Conservation (phyloP, 1,140 invertebrate species). For the Neodiprion fabricii region DNA sequence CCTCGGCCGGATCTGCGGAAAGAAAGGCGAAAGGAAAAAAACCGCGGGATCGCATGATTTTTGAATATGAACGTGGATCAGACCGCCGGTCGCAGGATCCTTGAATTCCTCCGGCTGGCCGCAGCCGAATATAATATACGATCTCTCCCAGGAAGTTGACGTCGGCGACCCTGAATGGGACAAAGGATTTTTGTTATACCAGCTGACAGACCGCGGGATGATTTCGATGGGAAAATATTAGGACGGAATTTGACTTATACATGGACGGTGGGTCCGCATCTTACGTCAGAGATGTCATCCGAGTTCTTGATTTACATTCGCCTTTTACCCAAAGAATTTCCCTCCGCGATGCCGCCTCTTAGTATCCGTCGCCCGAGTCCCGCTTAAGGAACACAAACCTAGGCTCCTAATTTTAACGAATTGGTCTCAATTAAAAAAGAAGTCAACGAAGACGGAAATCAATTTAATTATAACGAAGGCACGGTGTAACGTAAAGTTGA, state of each 20-base stretch:
- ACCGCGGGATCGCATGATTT: too few relatives aligned
- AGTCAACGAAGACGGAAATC: too few relatives aligned
- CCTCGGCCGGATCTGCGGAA: too few relatives aligned
- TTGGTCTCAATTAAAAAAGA: too few relatives aligned
- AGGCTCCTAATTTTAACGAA: neutral
- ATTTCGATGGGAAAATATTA: neutral
- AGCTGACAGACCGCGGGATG: neutral
- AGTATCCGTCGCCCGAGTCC: neutral
- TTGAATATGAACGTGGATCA: too few relatives aligned
- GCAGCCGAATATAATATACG: neutral
- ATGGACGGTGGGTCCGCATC: neutral
- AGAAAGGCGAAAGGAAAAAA: too few relatives aligned
- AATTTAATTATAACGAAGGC: too few relatives aligned
- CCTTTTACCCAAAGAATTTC: neutral
- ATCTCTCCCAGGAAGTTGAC: too few relatives aligned
- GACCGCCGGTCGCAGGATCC: too few relatives aligned
- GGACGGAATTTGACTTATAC: conserved; percentile 1
- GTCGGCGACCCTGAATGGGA: neutral
- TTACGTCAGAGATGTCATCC: neutral
- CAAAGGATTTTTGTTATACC: conserved; percentile 1
- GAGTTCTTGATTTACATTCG: neutral
- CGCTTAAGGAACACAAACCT: neutral
- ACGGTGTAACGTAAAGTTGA: too few relatives aligned
- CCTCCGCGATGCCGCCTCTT: neutral
- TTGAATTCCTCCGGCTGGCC: too few relatives aligned